Base-by-base conservation (phyloP, 2,113 vertebrate species). In the Grallaria varia region DNA sequence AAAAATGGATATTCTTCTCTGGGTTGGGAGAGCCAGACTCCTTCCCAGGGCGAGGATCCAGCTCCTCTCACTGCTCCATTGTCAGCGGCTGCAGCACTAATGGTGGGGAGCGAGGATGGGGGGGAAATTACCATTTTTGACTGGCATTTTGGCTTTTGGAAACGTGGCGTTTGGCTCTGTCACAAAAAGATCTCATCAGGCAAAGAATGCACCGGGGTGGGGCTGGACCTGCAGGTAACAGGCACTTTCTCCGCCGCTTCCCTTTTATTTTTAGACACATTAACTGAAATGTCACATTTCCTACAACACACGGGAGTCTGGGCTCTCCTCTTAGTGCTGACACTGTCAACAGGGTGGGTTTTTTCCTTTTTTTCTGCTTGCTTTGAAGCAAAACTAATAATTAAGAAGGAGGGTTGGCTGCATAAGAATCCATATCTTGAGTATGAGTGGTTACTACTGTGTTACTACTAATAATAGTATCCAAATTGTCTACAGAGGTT, bases 371-470 rank as follows among this genome's bases (percentile, higher is more conserved):
- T 64, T 75, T 27, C 74, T 79, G 9, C 52, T 78, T 4, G 21
- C 93, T 97, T 93, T 97, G 93, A 97, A 96, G 95, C 90, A 75
- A 93, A 93, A 83, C 75, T 63, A 27, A 3, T 90, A 96, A 97
- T 94, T 94, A 96, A 90, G 69, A 14, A 89, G 50, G 55, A 93
- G 75, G 82, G 13, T 44, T 39, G 67, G 19, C 68, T 56, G 16
- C 35, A 52, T 47, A 55, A 35, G 94, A 56, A 88, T 60, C 68
- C 68, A 21, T 40, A 5, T 4, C 45, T 67, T 58, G 58, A 30
- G 77, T 86, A 20, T 47, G 40, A 14, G 31, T 55, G 67, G 68
- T 22, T 40, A 14, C 59, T 76, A 24, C 86, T 9, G 44, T 20
- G 84, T 19, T 50, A 6, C 75, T 60, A 15, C 85, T 90, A 94